Conservation (phyloP, 2,113 vertebrate genomes). For the Dryoscopus gambensis region DNA sequence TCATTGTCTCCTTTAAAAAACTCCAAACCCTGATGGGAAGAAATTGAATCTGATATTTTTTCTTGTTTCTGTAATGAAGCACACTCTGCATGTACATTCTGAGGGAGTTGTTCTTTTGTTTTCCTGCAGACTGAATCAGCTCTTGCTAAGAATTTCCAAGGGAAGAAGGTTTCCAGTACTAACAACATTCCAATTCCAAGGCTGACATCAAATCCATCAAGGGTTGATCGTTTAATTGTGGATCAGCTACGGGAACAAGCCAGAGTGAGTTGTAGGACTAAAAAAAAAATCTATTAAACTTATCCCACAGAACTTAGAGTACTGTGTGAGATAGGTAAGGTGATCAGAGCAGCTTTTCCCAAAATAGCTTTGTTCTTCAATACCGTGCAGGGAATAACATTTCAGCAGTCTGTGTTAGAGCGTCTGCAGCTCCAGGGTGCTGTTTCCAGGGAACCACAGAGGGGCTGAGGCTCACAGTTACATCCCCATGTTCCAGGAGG, state of each 20-base stretch:
- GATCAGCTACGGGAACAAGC: conserved; percentile 83
- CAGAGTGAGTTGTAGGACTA: conserved; percentile 71
- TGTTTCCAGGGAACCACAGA: neutral
- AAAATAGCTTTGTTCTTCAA: conserved; percentile 6
- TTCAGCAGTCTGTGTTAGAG: neutral
- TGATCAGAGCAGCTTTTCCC: neutral
- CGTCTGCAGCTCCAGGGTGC: neutral
- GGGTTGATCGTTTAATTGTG: conserved; percentile 84
- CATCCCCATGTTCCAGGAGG: neutral
- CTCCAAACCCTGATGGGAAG: neutral
- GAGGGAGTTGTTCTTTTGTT: conserved; percentile 30
- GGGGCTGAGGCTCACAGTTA: neutral
- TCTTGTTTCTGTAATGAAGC: neutral
- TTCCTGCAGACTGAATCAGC: conserved; percentile 77
- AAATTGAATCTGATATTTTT: neutral
- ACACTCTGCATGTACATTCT: neutral
- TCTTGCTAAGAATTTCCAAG: conserved; percentile 79
- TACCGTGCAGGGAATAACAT: neutral
- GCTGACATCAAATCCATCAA: conserved; percentile 78
- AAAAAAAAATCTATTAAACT: neutral
- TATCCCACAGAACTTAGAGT: neutral
- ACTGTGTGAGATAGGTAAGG: neutral
- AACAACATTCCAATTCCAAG: conserved; percentile 77
- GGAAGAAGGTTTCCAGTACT: conserved; percentile 78
- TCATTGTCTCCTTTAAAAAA: neutral